Evolutionary conservation across 1,140 invertebrate species (phyloP).

Genomic region (Drosophila ohnishii): DNA sequence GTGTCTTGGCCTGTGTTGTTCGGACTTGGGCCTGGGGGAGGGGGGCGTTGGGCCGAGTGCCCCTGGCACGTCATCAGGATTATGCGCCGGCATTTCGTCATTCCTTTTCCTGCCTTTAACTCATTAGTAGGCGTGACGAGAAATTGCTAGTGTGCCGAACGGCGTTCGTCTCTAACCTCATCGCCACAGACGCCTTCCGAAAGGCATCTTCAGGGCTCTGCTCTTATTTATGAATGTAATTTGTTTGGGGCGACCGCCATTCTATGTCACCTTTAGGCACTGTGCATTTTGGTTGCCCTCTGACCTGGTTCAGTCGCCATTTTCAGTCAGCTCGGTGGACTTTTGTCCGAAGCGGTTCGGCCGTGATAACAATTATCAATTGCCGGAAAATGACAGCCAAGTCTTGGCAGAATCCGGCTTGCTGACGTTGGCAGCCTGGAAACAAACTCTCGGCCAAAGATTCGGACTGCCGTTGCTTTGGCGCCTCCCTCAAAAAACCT

Average conservation of each 20-base stretch:
- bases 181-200: conserved; percentile 32
- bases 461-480: neutral
- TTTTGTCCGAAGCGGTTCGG: conserved; percentile 6
- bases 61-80: conserved; percentile 50
- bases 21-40: neutral
- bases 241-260: neutral
- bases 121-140: conserved; percentile 6
- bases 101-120: neutral
- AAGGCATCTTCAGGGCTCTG: neutral
- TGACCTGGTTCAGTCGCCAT: neutral
- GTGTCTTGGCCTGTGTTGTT: conserved; percentile 30
- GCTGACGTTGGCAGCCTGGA: conserved; percentile 64
- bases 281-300: neutral
- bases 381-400: conserved; percentile 15
- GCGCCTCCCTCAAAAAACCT: conserved; percentile 29
- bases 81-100: conserved; percentile 7
- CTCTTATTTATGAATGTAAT: conserved; percentile 17
- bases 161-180: conserved; percentile 69
- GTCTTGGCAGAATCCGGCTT: conserved; percentile 10
- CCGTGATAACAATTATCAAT: conserved; percentile 44
- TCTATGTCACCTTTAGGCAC: neutral
- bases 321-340: conserved; percentile 19
- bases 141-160: neutral
- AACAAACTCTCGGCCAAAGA: conserved; percentile 8
- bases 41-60: neutral